A percentile compares a stretch with the other conserved stretches of the same genome.
Evolutionary conservation across 2,888 invertebrate species (phyloP).

Genomic region (Drosophila borealis): DNA sequence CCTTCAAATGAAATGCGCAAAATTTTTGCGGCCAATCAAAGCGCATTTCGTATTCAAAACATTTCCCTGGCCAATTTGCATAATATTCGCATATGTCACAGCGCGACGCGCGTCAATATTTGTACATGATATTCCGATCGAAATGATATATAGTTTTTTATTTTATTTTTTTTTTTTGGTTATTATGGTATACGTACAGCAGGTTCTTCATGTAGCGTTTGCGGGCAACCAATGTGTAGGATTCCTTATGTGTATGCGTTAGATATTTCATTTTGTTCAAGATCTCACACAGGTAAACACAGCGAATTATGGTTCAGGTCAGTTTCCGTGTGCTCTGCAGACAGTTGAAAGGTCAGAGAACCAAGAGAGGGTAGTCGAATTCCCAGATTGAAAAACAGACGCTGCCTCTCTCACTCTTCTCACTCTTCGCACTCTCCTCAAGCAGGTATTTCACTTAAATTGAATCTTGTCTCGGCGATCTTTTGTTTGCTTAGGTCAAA

Average conservation of each 20-base stretch:
- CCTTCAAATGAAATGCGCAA: constrained; percentile 13
- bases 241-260: constrained; percentile 82
- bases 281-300: constrained; percentile 32
- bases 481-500: constrained; percentile 66
- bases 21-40: constrained; percentile 53
- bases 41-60: constrained; percentile 54
- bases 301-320: neutral
- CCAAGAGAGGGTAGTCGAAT: constrained; percentile 1
- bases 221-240: constrained; percentile 84
- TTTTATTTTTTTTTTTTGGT: neutral
- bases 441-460: constrained; percentile 46
- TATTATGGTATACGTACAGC: constrained; percentile 80
- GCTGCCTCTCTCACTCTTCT: neutral
- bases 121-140: constrained; percentile 36
- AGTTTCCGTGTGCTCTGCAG: constrained; percentile 4
- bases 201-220: constrained; percentile 85
- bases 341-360: neutral
- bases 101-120: constrained; percentile 56
- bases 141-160: constrained; percentile 16
- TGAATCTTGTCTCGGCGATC: constrained; percentile 28
- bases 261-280: constrained; percentile 82
- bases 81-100: constrained; percentile 70
- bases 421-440: constrained; percentile 19
- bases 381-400: neutral
- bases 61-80: constrained; percentile 60